Evolutionary conservation across 2,113 vertebrate genomes (phyloP), one percentile per base, ranked within the genome.

Genomic region (Oriolus oriolus): DNA sequence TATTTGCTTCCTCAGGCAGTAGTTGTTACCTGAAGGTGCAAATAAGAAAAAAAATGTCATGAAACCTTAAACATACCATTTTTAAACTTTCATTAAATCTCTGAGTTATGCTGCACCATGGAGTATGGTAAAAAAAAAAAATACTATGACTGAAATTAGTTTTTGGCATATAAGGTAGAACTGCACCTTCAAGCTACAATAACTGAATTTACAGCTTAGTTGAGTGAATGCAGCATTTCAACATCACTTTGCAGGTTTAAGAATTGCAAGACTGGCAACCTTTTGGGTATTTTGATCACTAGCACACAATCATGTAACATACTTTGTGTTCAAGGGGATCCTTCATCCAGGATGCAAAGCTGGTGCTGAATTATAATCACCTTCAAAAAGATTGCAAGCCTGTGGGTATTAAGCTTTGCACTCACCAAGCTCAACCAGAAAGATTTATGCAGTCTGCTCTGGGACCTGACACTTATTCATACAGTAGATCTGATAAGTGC

Each of bases 301-400:
- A 94, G 92, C 94, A 96, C 93, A 95, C 87, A 97, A 93, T 89
- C 85, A 97, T 95, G 96, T 96, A 97, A 95, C 96, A 95, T 59
- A 94, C 97, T 97, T 97, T 97, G 95, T 97, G 97, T 98, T 97
- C 97, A 98, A 97, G 97, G 92, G 95, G 87, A 97, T 95, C 94
- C 90, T 97, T 98, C 96, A 97, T 97, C 97, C 95, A 91, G 82
- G 94, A 97, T 97, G 97, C 96, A 97, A 98, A 98, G 87, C 96
- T 97, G 84, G 88, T 94, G 80, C 95, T 96, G 97, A 98, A 97
- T 98, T 97, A 95, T 91, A 97, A 98, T 97, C 95, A 95, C 78
- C 90, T 96, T 97, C 93, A 95, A 95, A 97, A 98, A 97, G 96
- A 95, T 53, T 94, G 95, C 84, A 94, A 97, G 95, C 96, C 96